Evolutionary conservation across 2,888 invertebrate genomes (phyloP).

Genomic region (Melanargia galathea): DNA sequence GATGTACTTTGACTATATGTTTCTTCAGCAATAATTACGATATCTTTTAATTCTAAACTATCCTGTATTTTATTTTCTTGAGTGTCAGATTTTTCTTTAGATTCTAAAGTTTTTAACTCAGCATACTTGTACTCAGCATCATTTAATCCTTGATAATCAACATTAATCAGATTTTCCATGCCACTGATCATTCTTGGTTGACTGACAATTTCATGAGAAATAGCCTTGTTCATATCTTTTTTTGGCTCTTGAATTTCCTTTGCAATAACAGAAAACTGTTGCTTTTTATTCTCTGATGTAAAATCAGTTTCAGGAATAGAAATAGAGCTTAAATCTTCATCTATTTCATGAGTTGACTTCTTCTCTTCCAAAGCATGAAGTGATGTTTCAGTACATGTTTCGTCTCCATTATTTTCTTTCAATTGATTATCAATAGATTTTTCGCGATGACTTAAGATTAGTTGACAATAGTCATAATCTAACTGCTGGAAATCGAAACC

Average conservation of each 20-base stretch:
- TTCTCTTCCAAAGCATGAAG: not conserved
- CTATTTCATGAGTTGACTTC: not conserved
- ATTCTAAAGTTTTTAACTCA: conserved; percentile 3
- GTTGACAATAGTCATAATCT: conserved; percentile 61
- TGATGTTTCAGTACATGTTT: not conserved
- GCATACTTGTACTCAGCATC: conserved; percentile 52
- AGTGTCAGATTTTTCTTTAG: not conserved
- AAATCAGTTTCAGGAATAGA: not conserved
- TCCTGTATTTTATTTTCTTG: not conserved
- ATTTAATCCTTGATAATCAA: conserved; percentile 48
- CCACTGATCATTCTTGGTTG: not conserved
- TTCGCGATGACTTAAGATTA: conserved; percentile 47
- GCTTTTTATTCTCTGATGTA: not conserved
- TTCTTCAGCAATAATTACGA: not conserved
- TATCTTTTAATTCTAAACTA: not conserved
- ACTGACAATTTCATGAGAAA: not conserved
- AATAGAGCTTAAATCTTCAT: not conserved
- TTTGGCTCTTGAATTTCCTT: not conserved
- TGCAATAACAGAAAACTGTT: not conserved
- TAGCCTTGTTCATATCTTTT: not conserved
- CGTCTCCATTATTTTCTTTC: conserved; percentile 8
- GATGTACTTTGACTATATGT: not conserved
- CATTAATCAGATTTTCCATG: conserved; percentile 10
- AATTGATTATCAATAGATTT: conserved; percentile 19
- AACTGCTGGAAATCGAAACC: conserved; percentile 60